Evolutionary conservation across 2,888 invertebrate species (phyloP).

Genomic region (Caenorhabditis sp.): DNA sequence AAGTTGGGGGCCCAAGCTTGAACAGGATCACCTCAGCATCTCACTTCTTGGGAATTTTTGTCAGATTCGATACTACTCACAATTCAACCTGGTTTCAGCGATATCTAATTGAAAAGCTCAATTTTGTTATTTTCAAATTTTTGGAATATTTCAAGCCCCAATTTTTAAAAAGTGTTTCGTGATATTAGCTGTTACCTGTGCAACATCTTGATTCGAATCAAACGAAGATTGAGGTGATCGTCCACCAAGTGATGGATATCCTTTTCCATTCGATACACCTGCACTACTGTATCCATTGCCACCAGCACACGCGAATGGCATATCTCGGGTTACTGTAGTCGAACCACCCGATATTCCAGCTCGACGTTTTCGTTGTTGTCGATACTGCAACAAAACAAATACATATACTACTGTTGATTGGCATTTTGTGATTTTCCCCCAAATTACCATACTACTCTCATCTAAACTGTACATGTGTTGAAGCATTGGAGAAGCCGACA

Average conservation of each 20-base stretch:
- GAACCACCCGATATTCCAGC: constrained; percentile 52
- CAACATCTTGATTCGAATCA: constrained; percentile 67
- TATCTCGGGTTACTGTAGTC: constrained; percentile 29
- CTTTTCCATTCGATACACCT: constrained; percentile 43
- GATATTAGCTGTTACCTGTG: constrained; percentile 52
- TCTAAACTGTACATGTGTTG: constrained; percentile 54
- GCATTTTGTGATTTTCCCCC: background rate
- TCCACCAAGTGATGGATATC: constrained; percentile 58
- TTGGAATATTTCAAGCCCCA: too few relatives aligned
- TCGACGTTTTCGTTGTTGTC: constrained; percentile 50
- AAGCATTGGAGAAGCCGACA: constrained; percentile 42
- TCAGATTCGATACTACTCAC: too few relatives aligned
- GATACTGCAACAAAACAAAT: constrained; percentile 47
- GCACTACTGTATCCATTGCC: constrained; percentile 52
- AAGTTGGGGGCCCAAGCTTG: too few relatives aligned
- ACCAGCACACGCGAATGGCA: constrained; percentile 47
- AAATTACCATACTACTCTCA: constrained; percentile 39
- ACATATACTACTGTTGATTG: too few relatives aligned
- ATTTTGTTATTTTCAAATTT: too few relatives aligned
- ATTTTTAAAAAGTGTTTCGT: too few relatives aligned
- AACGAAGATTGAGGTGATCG: constrained; percentile 65
- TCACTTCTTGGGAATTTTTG: too few relatives aligned
- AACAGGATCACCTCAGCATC: too few relatives aligned
- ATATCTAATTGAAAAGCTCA: too few relatives aligned
- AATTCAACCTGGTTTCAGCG: too few relatives aligned